phyloP scores from a whole-genome alignment of 2,888 invertebrate genomes.

The Trissolcus brochymenae region DNA sequence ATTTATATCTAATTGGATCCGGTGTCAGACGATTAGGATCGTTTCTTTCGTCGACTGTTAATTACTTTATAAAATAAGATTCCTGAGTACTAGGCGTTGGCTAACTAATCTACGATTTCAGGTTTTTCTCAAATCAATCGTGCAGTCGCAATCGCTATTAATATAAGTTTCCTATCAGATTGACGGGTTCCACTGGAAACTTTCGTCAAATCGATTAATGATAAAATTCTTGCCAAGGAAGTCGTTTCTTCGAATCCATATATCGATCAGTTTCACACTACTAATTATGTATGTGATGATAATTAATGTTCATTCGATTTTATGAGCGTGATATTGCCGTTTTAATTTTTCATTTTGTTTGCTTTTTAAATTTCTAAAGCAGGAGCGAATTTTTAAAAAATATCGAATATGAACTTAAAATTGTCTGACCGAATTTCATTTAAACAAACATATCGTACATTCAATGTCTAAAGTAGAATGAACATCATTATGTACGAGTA shows the following conservation, averaged over 20 bases:
- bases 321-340: slow-evolving; percentile 12
- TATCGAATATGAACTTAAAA: too few species aligned
- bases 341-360: not conserved
- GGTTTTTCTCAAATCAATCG: slow-evolving; percentile 33
- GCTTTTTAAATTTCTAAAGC: too few species aligned
- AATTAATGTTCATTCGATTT: slow-evolving; percentile 16
- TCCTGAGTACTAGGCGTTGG: slow-evolving; percentile 2
- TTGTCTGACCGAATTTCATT: too few species aligned
- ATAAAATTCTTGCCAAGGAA: slow-evolving; percentile 22
- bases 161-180: slow-evolving; percentile 13
- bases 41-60: slow-evolving; percentile 19
- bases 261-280: too few species aligned
- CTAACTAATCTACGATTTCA: slow-evolving; percentile 17
- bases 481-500: too few species aligned
- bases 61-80: slow-evolving; percentile 26
- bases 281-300: not conserved
- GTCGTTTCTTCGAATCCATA: slow-evolving; percentile 19
- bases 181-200: slow-evolving; percentile 8
- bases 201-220: slow-evolving; percentile 24
- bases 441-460: too few species aligned
- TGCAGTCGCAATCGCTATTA: slow-evolving; percentile 10
- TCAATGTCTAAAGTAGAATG: too few species aligned
- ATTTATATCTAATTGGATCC: slow-evolving; percentile 35
- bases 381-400: too few species aligned
- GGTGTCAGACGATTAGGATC: slow-evolving; percentile 26